Percentiles rank a stretch among this genome's conserved stretches.
Evolutionary conservation across 2,797 vertebrate genomes (phyloP).

Genomic region (Platyrinchus mystaceus): DNA sequence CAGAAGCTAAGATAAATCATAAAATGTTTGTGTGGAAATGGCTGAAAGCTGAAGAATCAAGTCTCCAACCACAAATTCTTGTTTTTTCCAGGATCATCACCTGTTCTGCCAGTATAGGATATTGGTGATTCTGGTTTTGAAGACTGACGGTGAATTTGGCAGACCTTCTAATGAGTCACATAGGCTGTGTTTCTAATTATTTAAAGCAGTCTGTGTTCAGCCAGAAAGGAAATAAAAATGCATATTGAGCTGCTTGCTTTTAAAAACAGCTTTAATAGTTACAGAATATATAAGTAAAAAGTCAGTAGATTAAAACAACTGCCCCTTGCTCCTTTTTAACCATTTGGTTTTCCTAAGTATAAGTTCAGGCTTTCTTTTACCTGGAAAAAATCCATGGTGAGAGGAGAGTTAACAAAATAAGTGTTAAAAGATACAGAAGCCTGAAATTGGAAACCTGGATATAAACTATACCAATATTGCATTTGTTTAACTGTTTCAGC

Average conservation of each 20-base stretch:
- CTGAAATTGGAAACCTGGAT: not conserved
- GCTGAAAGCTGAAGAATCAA: not conserved
- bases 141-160: not conserved
- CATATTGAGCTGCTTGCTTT: not conserved
- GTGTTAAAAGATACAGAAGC: not conserved
- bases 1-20: not conserved
- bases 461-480: not conserved
- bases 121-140: not conserved
- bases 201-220: not conserved
- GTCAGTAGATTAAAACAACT: not conserved
- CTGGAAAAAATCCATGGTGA: not conserved
- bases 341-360: not conserved
- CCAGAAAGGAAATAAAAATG: not conserved
- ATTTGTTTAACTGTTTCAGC: constrained; percentile 32
- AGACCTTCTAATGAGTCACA: not conserved
- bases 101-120: not conserved
- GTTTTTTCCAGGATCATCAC: not conserved
- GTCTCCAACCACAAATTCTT: not conserved
- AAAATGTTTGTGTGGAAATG: not conserved
- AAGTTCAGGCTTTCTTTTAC: not conserved
- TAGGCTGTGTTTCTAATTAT: not conserved
- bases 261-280: not conserved
- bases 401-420: not conserved
- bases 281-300: not conserved
- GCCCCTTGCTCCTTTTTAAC: not conserved